These are phyloP conservation scores for Ophion ellenae DNA, from an alignment of 2,888 invertebrate genomes.

Conservation along the genomic window DNA sequence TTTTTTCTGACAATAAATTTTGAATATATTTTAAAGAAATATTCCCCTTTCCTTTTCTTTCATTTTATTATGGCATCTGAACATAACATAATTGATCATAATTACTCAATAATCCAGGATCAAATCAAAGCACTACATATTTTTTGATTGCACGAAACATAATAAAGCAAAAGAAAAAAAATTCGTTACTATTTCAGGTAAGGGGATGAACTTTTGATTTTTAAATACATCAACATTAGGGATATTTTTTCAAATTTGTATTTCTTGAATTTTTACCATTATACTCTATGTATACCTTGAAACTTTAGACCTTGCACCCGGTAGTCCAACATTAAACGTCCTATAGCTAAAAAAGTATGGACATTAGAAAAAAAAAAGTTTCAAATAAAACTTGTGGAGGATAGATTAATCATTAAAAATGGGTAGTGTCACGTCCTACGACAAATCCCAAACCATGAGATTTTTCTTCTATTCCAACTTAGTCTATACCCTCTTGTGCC, in stretches of 20 bases:
- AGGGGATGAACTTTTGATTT: background rate
- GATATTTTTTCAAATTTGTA: background rate
- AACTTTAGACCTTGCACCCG: background rate
- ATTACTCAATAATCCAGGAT: background rate
- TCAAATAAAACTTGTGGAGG: no score
- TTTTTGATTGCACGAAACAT: background rate
- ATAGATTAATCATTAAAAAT: no score
- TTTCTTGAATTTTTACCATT: background rate
- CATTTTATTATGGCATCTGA: background rate
- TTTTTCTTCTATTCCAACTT: no score
- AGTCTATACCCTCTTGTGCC: no score
- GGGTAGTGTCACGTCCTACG: no score
- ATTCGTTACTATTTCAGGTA: background rate
- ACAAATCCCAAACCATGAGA: no score
- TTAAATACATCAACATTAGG: background rate
- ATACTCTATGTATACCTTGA: background rate
- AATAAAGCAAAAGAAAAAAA: background rate
- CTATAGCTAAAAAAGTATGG: background rate
- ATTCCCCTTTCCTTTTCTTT: background rate
- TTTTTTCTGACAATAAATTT: no score
- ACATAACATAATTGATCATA: background rate
- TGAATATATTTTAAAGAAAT: no score
- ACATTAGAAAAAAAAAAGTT: no score
- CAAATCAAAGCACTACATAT: background rate
- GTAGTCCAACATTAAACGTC: conserved; percentile 1